Evolutionary conservation across 2,888 invertebrate species (phyloP).

Genomic region (Hyposoter didymator): DNA sequence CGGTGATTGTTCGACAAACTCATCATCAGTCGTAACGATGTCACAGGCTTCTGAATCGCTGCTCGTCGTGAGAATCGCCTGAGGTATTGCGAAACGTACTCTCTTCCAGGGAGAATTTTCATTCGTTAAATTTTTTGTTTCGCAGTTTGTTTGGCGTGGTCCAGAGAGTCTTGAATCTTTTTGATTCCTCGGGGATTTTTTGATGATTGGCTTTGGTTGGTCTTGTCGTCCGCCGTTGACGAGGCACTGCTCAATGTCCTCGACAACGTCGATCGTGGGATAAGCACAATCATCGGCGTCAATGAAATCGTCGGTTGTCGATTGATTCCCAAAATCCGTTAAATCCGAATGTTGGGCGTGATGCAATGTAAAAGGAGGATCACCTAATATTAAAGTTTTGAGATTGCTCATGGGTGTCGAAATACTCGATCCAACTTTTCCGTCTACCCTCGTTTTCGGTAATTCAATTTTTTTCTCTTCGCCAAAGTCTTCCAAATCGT

Average conservation of each 20-base stretch:
- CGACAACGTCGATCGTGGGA: constrained; percentile 40
- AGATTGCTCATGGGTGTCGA: constrained; percentile 70
- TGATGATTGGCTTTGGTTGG: constrained; percentile 73
- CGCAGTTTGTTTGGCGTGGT: constrained; percentile 33
- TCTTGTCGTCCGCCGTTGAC: constrained; percentile 28
- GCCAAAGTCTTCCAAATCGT: constrained; percentile 70
- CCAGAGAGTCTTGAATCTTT: constrained; percentile 15
- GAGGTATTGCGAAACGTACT: constrained; percentile 64
- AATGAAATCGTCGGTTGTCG: constrained; percentile 42
- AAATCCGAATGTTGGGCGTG: constrained; percentile 43
- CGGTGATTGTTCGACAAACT: not conserved
- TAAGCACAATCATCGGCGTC: constrained; percentile 35
- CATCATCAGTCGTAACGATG: constrained; percentile 59
- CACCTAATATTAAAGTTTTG: constrained; percentile 73
- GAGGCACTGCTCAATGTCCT: constrained; percentile 37
- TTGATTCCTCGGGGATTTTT: constrained; percentile 62
- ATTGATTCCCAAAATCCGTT: constrained; percentile 15
- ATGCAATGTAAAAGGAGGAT: constrained; percentile 52
- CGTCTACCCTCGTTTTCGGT: constrained; percentile 69
- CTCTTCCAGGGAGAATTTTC: constrained; percentile 60
- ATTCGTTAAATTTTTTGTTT: constrained; percentile 51
- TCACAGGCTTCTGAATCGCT: constrained; percentile 71
- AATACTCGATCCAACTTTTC: constrained; percentile 14
- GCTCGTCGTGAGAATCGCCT: constrained; percentile 51
- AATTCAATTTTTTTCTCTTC: constrained; percentile 71